These are phyloP conservation scores for Agonopterix alstromeriana DNA, from an alignment of 2,888 invertebrate genomes.

Conservation along the genomic window DNA sequence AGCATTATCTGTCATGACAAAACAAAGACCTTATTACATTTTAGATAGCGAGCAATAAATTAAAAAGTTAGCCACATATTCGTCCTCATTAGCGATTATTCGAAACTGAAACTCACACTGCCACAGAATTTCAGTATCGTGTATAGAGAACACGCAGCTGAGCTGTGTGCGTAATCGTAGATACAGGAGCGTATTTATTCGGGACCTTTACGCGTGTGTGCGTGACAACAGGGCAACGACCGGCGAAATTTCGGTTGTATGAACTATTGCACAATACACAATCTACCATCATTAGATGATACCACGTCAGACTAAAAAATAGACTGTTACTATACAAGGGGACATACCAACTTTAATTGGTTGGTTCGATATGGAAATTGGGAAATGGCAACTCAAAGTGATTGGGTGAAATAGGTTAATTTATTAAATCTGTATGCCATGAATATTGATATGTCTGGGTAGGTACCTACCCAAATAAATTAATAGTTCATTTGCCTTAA, in stretches of 20 bases:
- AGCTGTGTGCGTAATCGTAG: slow-evolving; percentile 18
- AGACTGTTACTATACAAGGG: too few species aligned
- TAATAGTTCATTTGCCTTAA: too few species aligned
- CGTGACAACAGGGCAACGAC: slow-evolving; percentile 30
- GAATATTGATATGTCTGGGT: too few species aligned
- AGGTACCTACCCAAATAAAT: too few species aligned
- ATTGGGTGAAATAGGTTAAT: background rate
- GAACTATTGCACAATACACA: slow-evolving; percentile 39
- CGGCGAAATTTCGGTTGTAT: slow-evolving; percentile 39
- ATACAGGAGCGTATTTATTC: slow-evolving; percentile 18
- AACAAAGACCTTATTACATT: background rate
- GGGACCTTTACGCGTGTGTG: slow-evolving; percentile 17
- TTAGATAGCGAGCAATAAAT: background rate
- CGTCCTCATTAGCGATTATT: slow-evolving; percentile 14
- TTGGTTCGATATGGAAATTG: background rate
- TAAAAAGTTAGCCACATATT: slow-evolving; percentile 5
- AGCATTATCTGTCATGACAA: too few species aligned
- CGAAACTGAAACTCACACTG: slow-evolving; percentile 14
- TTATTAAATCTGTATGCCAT: background rate
- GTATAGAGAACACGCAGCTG: slow-evolving; percentile 8
- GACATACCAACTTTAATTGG: background rate
- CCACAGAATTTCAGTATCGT: slow-evolving; percentile 10
- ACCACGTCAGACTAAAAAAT: background rate
- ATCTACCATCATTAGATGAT: background rate
- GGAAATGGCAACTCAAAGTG: background rate